These are phyloP conservation scores for Amiota mariae DNA, from an alignment of 2,888 invertebrate genomes.

Conservation along the genomic window DNA sequence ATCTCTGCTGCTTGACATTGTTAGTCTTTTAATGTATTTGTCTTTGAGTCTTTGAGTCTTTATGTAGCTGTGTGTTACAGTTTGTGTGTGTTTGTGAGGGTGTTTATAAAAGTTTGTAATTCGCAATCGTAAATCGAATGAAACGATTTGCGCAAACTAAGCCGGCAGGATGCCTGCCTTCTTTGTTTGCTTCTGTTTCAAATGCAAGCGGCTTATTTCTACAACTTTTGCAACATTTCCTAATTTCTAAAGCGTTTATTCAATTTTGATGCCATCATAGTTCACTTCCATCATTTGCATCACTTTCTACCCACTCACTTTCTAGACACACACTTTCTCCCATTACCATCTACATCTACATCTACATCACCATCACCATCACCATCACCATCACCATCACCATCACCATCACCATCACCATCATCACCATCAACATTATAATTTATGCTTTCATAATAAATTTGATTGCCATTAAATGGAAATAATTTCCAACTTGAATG, in stretches of 20 bases:
- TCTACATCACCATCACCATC: too few species aligned
- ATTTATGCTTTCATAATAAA: too few species aligned
- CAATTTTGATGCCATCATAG: constrained; percentile 13
- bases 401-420: too few species aligned
- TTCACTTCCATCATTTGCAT: background rate
- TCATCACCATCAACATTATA: background rate
- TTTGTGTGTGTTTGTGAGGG: constrained; percentile 4
- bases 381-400: too few species aligned
- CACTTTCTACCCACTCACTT: too few species aligned
- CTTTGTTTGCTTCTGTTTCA: background rate
- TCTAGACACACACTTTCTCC: too few species aligned
- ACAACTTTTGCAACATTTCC: too few species aligned
- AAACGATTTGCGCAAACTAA: background rate
- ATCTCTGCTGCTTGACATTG: constrained; percentile 29
- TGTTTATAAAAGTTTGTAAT: background rate
- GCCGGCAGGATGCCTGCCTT: background rate
- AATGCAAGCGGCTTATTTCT: too few species aligned
- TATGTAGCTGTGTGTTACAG: background rate
- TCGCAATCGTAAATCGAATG: constrained; percentile 12
- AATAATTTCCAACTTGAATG: too few species aligned
- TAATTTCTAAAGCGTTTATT: background rate
- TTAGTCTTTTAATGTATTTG: constrained; percentile 26
- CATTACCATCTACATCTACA: too few species aligned
- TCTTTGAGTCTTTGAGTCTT: constrained; percentile 16
- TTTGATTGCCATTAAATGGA: too few species aligned